Evolutionary conservation across 2,888 invertebrate species (phyloP).

Genomic region (Hypselothyrea guttata): DNA sequence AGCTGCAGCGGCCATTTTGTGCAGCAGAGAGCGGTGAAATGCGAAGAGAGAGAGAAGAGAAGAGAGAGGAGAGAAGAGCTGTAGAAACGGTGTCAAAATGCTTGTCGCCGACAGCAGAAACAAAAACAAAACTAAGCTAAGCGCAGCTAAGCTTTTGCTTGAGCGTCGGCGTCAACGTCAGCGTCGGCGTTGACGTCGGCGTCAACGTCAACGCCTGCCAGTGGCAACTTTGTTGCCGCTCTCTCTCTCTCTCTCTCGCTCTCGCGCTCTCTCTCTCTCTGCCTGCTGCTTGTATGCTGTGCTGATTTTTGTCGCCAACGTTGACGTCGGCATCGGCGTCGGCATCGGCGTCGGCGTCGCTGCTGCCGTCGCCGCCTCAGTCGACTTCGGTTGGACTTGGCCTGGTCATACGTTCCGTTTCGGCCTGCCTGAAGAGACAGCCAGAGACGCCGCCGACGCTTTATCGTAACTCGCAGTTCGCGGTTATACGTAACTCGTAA

Average conservation of each 20-base stretch:
- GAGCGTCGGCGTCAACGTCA: slow-evolving; percentile 17
- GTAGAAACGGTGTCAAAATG: slow-evolving; percentile 68
- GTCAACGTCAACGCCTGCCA: slow-evolving; percentile 36
- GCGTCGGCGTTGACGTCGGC: slow-evolving; percentile 21
- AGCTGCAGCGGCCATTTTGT: slow-evolving; percentile 45
- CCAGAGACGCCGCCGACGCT: slow-evolving; percentile 39
- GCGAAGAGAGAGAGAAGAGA: too few species aligned
- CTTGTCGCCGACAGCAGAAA: slow-evolving; percentile 59
- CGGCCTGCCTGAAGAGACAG: slow-evolving; percentile 60
- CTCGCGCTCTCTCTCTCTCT: background rate
- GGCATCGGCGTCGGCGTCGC: slow-evolving; percentile 18
- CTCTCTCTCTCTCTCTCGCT: slow-evolving; percentile 21
- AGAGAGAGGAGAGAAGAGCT: background rate
- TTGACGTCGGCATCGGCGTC: slow-evolving; percentile 13
- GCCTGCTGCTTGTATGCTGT: slow-evolving; percentile 7
- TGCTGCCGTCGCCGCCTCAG: slow-evolving; percentile 19
- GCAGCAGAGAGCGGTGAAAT: slow-evolving; percentile 45
- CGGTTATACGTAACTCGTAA: slow-evolving; percentile 32
- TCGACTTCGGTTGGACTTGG: slow-evolving; percentile 58
- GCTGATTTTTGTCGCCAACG: slow-evolving; percentile 49
- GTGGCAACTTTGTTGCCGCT: slow-evolving; percentile 50
- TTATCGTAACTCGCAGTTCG: slow-evolving; percentile 30
- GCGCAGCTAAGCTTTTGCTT: slow-evolving; percentile 57
- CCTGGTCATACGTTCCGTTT: slow-evolving; percentile 54
- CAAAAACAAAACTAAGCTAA: slow-evolving; percentile 51